Percentiles rank a stretch among this genome's conserved stretches.
Conservation (phyloP, 2,797 vertebrate genomes). For the Remorina albescens region DNA sequence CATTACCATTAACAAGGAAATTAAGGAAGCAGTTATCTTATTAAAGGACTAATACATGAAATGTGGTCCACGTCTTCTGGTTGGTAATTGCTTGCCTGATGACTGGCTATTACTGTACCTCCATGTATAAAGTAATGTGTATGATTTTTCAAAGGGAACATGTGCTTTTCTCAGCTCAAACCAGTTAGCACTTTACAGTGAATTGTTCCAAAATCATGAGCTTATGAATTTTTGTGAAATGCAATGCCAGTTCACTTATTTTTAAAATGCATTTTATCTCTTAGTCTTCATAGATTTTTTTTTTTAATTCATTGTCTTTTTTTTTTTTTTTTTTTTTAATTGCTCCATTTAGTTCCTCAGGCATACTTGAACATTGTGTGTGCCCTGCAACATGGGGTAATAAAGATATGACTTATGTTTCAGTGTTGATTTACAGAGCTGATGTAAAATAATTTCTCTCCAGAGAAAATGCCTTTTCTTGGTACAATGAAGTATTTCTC, state of each 20-base stretch:
- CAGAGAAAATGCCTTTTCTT: conserved; percentile 79
- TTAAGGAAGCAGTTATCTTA: conserved; percentile 85
- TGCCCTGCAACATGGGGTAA: conserved; percentile 82
- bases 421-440: conserved; percentile 80
- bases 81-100: conserved; percentile 84
- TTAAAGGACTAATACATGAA: conserved; percentile 89
- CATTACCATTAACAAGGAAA: conserved; percentile 83
- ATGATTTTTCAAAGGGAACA: conserved; percentile 81
- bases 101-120: conserved; percentile 80
- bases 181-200: conserved; percentile 85
- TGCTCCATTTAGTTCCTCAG: conserved; percentile 81
- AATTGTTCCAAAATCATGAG: conserved; percentile 86
- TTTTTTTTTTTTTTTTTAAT: conserved; percentile 49
- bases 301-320: no score
- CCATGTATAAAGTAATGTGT: conserved; percentile 79
- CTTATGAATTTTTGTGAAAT: conserved; percentile 84
- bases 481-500: conserved; percentile 82
- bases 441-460: conserved; percentile 78
- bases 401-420: conserved; percentile 82
- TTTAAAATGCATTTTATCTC: conserved; percentile 85
- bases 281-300: conserved; percentile 62
- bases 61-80: conserved; percentile 85
- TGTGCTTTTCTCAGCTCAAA: conserved; percentile 80
- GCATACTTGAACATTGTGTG: conserved; percentile 84
- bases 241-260: conserved; percentile 84